phyloP scores from a whole-genome alignment of 2,888 invertebrate genomes.

The Prenolepis imparis region DNA sequence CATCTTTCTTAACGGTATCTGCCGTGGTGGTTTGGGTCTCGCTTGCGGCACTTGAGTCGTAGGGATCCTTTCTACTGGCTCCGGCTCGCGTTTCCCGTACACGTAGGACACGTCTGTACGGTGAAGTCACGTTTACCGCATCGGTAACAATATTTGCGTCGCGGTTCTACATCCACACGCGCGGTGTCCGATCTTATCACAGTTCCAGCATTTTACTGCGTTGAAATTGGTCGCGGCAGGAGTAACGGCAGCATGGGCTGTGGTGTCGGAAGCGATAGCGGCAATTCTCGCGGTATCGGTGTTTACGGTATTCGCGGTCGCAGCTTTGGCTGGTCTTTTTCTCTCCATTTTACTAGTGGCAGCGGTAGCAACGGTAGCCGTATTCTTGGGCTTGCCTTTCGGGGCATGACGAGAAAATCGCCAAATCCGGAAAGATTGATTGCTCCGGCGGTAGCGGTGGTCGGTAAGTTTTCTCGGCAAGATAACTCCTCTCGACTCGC shows the following conservation, averaged over 20 bases:
- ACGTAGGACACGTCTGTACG: background rate
- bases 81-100: background rate
- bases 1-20: background rate
- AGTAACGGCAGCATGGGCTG: background rate
- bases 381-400: background rate
- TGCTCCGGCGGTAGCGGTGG: too few relatives aligned
- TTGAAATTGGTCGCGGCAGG: background rate
- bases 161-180: background rate
- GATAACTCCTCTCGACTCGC: background rate
- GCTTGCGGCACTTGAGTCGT: background rate
- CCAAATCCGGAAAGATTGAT: background rate
- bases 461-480: too few relatives aligned
- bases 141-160: background rate
- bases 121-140: background rate
- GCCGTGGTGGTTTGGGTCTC: background rate
- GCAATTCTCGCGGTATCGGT: background rate
- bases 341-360: too few relatives aligned
- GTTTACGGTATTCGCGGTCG: background rate
- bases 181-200: background rate
- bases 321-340: background rate
- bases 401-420: background rate
- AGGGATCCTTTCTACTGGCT: background rate
- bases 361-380: background rate
- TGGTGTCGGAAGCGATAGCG: background rate
- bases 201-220: background rate